Percentiles rank a stretch among this genome's conserved stretches.
Conservation (phyloP, 2,113 vertebrate genomes). For the Oriolus oriolus region DNA sequence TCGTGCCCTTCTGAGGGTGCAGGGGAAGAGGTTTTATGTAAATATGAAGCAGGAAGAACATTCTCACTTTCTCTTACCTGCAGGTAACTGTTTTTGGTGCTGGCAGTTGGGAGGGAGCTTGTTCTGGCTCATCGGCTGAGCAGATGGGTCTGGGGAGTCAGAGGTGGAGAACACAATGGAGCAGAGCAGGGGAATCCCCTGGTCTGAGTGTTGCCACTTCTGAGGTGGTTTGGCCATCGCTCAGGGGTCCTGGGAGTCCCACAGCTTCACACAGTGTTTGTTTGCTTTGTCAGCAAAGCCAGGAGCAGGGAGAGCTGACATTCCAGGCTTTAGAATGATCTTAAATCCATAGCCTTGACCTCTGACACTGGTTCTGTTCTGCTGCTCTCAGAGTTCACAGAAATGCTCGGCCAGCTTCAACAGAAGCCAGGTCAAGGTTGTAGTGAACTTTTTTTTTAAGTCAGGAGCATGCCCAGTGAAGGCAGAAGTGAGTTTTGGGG, state of each 20-base stretch:
- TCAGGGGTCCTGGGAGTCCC: not conserved
- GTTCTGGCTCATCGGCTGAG: conserved; percentile 23
- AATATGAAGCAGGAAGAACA: not conserved
- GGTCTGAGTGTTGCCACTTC: not conserved
- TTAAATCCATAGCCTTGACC: not conserved
- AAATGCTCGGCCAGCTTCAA: not conserved
- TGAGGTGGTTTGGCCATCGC: not conserved
- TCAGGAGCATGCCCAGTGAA: not conserved
- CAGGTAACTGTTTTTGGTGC: not conserved
- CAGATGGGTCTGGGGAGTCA: not conserved
- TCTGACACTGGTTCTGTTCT: not conserved
- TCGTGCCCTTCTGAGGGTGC: not conserved
- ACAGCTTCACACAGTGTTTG: not conserved
- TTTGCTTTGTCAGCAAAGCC: not conserved
- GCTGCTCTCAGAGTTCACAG: not conserved
- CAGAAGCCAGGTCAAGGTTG: not conserved
- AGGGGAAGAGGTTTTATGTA: not conserved
- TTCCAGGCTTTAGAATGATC: not conserved
- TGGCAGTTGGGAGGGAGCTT: not conserved
- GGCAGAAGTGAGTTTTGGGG: not conserved
- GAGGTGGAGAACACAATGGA: not conserved
- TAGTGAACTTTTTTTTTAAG: not conserved
- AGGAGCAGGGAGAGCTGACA: not conserved
- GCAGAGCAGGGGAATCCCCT: not conserved
- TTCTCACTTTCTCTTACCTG: not conserved